Percentiles rank a stretch among this genome's conserved stretches.
phyloP scores from a whole-genome alignment of 2,888 invertebrate genomes.

The Anaspis maculata region DNA sequence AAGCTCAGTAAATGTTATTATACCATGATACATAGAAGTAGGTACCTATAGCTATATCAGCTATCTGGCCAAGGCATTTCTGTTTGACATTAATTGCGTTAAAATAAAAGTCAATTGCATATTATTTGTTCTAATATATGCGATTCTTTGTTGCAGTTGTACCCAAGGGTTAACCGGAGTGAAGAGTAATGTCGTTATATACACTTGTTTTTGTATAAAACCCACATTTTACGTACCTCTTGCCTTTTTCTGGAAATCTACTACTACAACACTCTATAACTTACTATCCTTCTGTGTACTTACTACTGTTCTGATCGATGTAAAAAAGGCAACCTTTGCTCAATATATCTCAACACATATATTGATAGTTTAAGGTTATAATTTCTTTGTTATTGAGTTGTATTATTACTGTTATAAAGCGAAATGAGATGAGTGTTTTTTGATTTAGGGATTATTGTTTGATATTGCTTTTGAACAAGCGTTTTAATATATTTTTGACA shows the following conservation, averaged over 20 bases:
- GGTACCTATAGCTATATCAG: too few relatives aligned
- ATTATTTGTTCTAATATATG: conserved; percentile 1
- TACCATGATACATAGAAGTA: too few relatives aligned
- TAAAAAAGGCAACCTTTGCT: conserved; percentile 34
- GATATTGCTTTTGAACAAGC: conserved; percentile 35
- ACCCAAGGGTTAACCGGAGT: conserved; percentile 38
- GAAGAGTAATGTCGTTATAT: conserved; percentile 33
- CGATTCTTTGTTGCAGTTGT: conserved; percentile 35
- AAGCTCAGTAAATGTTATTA: too few relatives aligned
- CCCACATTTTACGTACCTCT: conserved; percentile 30
- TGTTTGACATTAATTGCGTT: too few relatives aligned
- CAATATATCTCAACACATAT: conserved; percentile 42
- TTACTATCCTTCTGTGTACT: conserved; percentile 5
- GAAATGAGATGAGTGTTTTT: conserved; percentile 20
- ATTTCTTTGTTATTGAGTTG: conserved; percentile 23
- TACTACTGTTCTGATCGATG: conserved; percentile 4
- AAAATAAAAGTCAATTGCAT: too few relatives aligned
- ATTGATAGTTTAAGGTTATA: conserved; percentile 38
- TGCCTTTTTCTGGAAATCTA: conserved; percentile 22
- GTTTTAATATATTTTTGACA: conserved; percentile 41
- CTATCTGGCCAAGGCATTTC: too few relatives aligned
- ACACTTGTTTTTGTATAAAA: conserved; percentile 18
- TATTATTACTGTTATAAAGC: too few relatives aligned
- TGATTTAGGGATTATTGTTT: conserved; percentile 23
- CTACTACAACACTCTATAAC: too few relatives aligned